Percentiles rank a stretch among this genome's conserved stretches.
Evolutionary conservation across 2,113 vertebrate species (phyloP).

Genomic region (Cariama cristata): DNA sequence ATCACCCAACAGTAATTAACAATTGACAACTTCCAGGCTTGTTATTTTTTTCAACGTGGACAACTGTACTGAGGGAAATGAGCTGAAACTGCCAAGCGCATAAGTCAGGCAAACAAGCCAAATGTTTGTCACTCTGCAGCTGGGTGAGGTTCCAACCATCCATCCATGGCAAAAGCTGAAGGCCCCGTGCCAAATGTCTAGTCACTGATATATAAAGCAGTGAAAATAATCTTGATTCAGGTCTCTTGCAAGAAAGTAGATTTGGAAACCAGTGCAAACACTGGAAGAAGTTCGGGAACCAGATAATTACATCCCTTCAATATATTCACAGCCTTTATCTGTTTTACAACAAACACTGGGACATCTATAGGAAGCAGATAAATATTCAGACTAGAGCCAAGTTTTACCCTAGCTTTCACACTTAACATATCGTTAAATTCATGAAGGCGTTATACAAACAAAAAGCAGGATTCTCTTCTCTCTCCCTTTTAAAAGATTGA

Average conservation of each 20-base stretch:
- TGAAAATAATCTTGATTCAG: not conserved
- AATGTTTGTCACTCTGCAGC: not conserved
- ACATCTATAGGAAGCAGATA: not conserved
- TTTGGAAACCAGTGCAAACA: not conserved
- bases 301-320: slow-evolving; percentile 6
- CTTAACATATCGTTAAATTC: not conserved
- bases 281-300: not conserved
- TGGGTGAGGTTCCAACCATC: not conserved
- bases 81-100: not conserved
- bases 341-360: not conserved
- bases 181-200: not conserved
- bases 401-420: not conserved
- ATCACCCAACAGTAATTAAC: slow-evolving; percentile 1
- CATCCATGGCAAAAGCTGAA: not conserved
- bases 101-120: slow-evolving; percentile 9
- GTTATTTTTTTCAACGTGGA: not conserved
- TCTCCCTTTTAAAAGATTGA: not conserved
- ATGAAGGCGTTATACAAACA: not conserved
- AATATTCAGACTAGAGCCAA: not conserved
- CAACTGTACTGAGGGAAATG: not conserved
- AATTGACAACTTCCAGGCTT: not conserved
- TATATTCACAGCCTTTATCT: slow-evolving; percentile 27
- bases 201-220: not conserved
- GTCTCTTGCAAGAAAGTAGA: not conserved
- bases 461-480: not conserved